Conservation (phyloP, 2,113 vertebrate species). For the Atrichornis clamosus region DNA sequence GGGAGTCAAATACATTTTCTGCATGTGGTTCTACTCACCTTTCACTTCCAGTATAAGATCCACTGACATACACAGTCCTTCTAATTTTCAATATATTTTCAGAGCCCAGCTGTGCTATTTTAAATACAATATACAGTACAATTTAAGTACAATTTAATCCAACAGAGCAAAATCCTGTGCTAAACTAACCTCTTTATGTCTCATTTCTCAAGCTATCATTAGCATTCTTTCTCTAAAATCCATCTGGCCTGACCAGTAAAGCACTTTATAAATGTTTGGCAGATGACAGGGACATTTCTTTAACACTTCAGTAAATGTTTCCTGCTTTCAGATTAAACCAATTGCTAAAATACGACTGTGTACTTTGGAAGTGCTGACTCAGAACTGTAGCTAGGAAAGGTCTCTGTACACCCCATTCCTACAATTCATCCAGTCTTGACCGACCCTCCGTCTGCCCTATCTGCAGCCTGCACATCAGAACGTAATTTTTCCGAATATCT, state of each 20-base stretch:
- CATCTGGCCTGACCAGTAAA: not conserved
- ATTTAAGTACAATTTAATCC: not conserved
- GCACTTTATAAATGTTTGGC: not conserved
- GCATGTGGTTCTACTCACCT: not conserved
- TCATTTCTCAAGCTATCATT: not conserved
- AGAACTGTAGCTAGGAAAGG: not conserved
- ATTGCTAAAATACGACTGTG: not conserved
- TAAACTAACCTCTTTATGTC: not conserved
- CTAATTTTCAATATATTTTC: not conserved
- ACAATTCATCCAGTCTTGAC: not conserved
- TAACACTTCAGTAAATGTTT: not conserved
- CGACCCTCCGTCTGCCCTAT: not conserved
- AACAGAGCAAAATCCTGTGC: not conserved
- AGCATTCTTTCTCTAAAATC: not conserved
- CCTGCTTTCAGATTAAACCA: not conserved
- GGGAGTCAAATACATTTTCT: not conserved
- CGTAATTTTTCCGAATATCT: not conserved
- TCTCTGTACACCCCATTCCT: not conserved
- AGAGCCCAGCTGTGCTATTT: not conserved
- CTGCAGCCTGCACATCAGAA: not conserved
- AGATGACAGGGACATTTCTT: not conserved
- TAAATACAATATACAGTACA: not conserved
- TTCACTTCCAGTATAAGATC: not conserved
- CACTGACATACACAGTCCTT: not conserved
- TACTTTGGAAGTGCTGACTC: not conserved